A percentile compares a stretch with the other conserved stretches of the same genome.
Evolutionary conservation across 2,113 vertebrate species (phyloP).

Genomic region (Procavia capensis): DNA sequence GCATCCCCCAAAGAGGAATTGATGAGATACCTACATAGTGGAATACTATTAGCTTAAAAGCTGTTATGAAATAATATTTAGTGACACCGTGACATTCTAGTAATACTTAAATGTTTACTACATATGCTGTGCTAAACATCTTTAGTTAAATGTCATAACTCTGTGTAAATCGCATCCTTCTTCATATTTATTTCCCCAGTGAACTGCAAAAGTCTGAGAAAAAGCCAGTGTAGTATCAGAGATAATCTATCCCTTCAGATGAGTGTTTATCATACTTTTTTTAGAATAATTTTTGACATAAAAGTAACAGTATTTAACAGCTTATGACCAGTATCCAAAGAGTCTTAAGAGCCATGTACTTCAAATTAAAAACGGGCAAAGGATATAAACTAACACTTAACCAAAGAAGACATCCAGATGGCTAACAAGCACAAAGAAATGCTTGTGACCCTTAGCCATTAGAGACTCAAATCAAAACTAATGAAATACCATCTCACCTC

Average conservation of each 20-base stretch:
- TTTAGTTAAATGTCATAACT: neutral
- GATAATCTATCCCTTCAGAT: neutral
- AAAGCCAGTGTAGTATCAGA: neutral
- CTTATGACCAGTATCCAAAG: neutral
- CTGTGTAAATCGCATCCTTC: neutral
- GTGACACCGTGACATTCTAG: neutral
- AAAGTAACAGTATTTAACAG: neutral
- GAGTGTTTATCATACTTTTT: neutral
- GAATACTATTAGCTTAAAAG: neutral
- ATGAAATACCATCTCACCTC: no score
- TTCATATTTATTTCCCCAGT: neutral
- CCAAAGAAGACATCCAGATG: no score
- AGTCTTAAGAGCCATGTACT: neutral
- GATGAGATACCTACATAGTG: neutral
- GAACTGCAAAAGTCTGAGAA: neutral
- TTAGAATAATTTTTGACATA: neutral
- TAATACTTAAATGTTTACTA: neutral
- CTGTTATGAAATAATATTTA: neutral
- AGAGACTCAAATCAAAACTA: no score
- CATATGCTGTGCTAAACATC: neutral
- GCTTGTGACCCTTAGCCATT: no score
- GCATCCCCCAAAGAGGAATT: neutral
- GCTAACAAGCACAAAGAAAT: no score
- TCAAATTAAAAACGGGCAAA: no score
- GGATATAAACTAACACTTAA: no score